Conservation (phyloP, 2,113 vertebrate genomes). For the Condylura cristata region DNA sequence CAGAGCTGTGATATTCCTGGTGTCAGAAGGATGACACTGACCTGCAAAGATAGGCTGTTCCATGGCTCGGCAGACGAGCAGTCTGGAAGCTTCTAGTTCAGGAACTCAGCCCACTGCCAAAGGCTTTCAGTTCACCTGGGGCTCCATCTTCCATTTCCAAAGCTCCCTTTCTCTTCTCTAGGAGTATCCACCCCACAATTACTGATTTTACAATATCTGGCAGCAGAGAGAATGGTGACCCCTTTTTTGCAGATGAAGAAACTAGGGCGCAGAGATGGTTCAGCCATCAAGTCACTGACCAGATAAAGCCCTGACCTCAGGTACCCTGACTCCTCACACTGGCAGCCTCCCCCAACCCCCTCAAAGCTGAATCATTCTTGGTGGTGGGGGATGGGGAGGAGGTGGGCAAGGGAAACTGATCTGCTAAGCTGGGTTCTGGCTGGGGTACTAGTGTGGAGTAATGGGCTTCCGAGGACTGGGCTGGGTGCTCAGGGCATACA, state of each 20-base stretch:
- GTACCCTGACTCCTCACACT: not conserved
- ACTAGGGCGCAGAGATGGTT: constrained; percentile 5
- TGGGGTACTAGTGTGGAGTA: not conserved
- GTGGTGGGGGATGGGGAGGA: not conserved
- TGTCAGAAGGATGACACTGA: accelerated
- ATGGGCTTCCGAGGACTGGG: not conserved
- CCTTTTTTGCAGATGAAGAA: not conserved
- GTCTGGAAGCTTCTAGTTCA: not conserved
- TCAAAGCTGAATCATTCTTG: not conserved
- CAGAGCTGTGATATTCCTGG: not conserved
- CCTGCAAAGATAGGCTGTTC: not conserved
- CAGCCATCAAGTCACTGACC: not conserved
- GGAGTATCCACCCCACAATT: not conserved
- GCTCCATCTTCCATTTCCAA: not conserved
- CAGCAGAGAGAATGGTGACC: not conserved
- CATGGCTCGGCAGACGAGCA: accelerated
- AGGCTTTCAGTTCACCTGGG: not conserved
- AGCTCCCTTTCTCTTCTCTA: not conserved
- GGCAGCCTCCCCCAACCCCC: too few relatives aligned
- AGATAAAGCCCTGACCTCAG: not conserved
- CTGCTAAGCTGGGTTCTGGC: not conserved
- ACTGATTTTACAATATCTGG: not conserved
- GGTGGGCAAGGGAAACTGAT: not conserved
- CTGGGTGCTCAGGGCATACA: too few relatives aligned
- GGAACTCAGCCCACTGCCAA: not conserved